Evolutionary conservation across 2,888 invertebrate species (phyloP), one percentile per base, ranked within the genome.

Genomic region (Lycia hirtaria): DNA sequence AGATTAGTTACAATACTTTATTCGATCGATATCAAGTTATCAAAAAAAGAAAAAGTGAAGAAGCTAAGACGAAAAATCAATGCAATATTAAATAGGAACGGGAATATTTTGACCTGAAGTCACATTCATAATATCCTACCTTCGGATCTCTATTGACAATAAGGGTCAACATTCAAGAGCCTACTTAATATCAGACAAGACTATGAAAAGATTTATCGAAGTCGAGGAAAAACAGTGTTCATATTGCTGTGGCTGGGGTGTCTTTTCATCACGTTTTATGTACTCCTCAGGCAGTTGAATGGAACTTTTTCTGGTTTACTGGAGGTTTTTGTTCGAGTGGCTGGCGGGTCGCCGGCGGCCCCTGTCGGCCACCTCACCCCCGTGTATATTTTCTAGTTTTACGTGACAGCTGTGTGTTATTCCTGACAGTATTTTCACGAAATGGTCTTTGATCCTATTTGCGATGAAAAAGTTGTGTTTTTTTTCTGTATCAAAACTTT

Each of bases 231-330:
- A 72, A 71, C 70, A 72, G 65, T 72, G 71, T 71, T 73, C 72
- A 71, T 75, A 75, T 76, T 67, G 68, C 65, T 67, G 68, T 57
- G 69, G 65, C 66, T 68, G 69, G 74, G 76, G 72, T 73, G 73
- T 71, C 76, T 72, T 78, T 81, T 81, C 76, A 76, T 76, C 76
- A 73, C 76, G 72, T 76, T 81, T 79, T 79, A 77, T 78, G 74
- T 80, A 76, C 75, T 77, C 68, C 70, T 78, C 68, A 72, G 76
- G 73, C 67, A 72, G 73, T 73, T 76, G 73, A 80, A 82, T 76
- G 67, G 73, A 77, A 77, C 65, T 79, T 83, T 82, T 81, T 76
- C 73, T 79, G 75, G 73, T 76, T 76, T 76, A 76, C 69, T 71
- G 68, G 60, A 72, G 76, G 70, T 77, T 78, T 78, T 75, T 75